These are phyloP conservation scores for Aphidius ervi DNA, from an alignment of 1,140 invertebrate species.

Conservation along the genomic window DNA sequence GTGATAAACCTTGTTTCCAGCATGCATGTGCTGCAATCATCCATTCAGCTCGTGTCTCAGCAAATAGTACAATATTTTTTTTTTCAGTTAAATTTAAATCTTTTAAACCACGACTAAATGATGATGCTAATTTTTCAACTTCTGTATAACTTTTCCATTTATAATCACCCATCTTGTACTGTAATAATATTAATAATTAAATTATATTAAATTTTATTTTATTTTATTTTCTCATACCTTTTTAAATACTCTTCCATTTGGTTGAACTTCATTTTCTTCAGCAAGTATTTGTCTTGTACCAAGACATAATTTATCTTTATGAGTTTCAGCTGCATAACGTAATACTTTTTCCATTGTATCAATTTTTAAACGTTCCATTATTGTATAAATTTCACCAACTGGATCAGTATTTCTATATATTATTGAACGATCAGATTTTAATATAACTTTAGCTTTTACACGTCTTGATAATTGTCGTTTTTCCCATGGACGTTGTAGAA, in stretches of 20 bases:
- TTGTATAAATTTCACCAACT: constrained; percentile 65
- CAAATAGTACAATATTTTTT: constrained; percentile 86
- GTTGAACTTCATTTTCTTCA: constrained; percentile 90
- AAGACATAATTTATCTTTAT: constrained; percentile 72
- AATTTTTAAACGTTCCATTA: constrained; percentile 69
- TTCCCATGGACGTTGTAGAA: constrained; percentile 85
- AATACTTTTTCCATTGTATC: constrained; percentile 87
- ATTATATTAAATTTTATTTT: neutral
- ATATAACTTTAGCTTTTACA: constrained; percentile 64
- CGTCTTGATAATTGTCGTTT: constrained; percentile 68
- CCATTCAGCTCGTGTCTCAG: constrained; percentile 97
- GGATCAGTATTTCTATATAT: constrained; percentile 69
- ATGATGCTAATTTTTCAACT: constrained; percentile 67
- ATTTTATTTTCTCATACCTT: constrained; percentile 60
- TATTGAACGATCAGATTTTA: constrained; percentile 58
- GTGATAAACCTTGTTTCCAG: constrained; percentile 81
- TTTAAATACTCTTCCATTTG: constrained; percentile 93
- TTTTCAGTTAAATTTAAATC: constrained; percentile 63
- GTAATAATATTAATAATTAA: constrained; percentile 29
- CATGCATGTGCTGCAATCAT: constrained; percentile 90
- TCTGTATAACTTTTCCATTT: constrained; percentile 84
- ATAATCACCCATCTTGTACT: constrained; percentile 91
- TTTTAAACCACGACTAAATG: constrained; percentile 76
- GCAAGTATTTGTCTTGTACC: constrained; percentile 87
- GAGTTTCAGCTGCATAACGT: constrained; percentile 67